Conservation (phyloP, 2,797 vertebrate species). For the Rousettus madagascariensis region DNA sequence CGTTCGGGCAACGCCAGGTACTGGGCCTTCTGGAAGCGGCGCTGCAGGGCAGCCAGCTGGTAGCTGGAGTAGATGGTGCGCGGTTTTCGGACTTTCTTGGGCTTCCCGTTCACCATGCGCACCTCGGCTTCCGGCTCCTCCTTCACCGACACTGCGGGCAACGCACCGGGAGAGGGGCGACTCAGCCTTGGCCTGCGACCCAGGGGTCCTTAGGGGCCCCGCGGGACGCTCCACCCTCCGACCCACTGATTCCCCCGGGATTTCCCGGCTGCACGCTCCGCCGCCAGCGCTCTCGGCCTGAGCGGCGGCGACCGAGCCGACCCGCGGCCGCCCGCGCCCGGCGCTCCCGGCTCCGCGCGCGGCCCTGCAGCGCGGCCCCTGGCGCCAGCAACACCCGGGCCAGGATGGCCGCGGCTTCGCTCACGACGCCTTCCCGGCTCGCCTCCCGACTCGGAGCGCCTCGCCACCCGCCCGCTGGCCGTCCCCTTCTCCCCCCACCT, state of each 20-base stretch:
- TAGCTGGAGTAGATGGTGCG: slow-evolving; percentile 99
- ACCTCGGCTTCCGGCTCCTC: slow-evolving; percentile 98
- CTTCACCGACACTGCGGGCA: slow-evolving; percentile 89
- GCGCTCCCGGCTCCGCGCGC: slow-evolving; percentile 43
- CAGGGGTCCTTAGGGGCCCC: background rate
- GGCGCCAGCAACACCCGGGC: slow-evolving; percentile 23
- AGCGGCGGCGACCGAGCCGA: background rate
- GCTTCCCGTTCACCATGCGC: slow-evolving; percentile 98
- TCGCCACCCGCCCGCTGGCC: background rate
- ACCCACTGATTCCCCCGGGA: background rate
- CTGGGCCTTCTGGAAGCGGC: slow-evolving; percentile 98
- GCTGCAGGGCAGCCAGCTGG: slow-evolving; percentile 96
- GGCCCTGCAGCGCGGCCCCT: background rate
- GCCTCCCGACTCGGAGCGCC: background rate
- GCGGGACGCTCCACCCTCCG: background rate
- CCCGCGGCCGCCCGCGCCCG: slow-evolving; percentile 64
- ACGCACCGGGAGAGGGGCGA: background rate
- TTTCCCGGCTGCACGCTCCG: background rate
- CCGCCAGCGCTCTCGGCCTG: background rate
- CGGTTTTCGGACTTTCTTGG: slow-evolving; percentile 98
- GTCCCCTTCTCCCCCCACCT: background rate
- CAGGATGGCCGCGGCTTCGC: background rate
- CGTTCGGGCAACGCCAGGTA: slow-evolving; percentile 97
- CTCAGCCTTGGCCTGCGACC: slow-evolving; percentile 5
- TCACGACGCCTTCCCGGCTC: background rate